Conservation (phyloP, 2,113 vertebrate species). For the Tenebrosternarchus preto region DNA sequence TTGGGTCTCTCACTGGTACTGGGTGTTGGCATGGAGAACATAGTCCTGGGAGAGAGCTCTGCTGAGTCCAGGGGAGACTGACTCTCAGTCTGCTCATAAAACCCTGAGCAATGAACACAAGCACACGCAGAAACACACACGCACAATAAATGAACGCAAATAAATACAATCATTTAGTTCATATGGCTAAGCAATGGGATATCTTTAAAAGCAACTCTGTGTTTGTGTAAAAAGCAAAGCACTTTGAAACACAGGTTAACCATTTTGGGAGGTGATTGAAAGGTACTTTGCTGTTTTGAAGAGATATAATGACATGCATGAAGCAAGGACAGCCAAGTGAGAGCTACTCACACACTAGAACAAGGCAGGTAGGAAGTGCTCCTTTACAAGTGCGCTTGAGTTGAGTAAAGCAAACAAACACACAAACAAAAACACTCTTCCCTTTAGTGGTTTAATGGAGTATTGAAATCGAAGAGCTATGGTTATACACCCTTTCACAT, state of each 20-base stretch:
- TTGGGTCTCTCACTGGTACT: conserved; percentile 74
- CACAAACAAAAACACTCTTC: no score
- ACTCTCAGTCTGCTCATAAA: conserved; percentile 68
- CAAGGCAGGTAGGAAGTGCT: no score
- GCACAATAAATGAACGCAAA: neutral
- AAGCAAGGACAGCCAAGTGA: neutral
- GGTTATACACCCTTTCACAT: neutral
- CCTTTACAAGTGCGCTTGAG: no score
- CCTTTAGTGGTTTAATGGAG: no score
- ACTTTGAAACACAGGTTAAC: neutral
- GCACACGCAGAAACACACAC: neutral
- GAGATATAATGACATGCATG: neutral
- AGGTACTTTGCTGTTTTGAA: no score
- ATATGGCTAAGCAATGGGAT: neutral
- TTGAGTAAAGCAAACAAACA: no score
- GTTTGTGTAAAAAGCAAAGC: neutral
- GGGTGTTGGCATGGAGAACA: conserved; percentile 59
- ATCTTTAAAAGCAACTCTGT: conserved; percentile 2
- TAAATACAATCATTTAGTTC: neutral
- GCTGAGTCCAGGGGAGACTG: conserved; percentile 64
- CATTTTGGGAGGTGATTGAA: neutral
- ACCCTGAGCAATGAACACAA: conserved; percentile 56
- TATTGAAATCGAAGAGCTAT: neutral
- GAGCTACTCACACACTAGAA: no score
- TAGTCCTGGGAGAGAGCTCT: conserved; percentile 65